These are phyloP conservation scores for Aphelinus atriplicis DNA, from an alignment of 1,140 invertebrate species.

Conservation along the genomic window DNA sequence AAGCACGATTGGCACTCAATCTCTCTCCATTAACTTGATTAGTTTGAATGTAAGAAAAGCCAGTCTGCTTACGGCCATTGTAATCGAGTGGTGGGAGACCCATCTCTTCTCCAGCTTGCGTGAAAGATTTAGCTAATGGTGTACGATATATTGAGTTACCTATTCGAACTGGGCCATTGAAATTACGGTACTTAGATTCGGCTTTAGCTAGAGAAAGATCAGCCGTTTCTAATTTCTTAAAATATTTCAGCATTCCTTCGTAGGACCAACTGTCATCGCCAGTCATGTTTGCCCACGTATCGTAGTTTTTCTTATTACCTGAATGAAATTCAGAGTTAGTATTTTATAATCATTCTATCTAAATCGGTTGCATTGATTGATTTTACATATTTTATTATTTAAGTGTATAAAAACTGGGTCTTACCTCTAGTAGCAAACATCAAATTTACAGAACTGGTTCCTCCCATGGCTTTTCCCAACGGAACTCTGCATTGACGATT, in stretches of 20 bases:
- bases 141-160: slow-evolving; percentile 21
- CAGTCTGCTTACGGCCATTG: slow-evolving; percentile 56
- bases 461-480: not conserved
- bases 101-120: not conserved
- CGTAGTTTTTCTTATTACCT: slow-evolving; percentile 59
- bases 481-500: not conserved
- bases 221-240: slow-evolving; percentile 62
- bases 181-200: slow-evolving; percentile 1
- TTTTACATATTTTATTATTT: too few relatives aligned
- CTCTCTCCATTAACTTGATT: slow-evolving; percentile 71
- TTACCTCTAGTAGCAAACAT: slow-evolving; percentile 1
- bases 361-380: too few relatives aligned
- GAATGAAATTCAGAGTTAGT: too few relatives aligned
- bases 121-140: not conserved
- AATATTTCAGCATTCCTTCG: slow-evolving; percentile 67
- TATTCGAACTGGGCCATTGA: not conserved
- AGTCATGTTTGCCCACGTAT: slow-evolving; percentile 41
- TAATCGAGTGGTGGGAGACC: slow-evolving; percentile 2
- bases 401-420: not conserved
- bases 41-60: slow-evolving; percentile 67
- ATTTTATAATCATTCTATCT: too few relatives aligned
- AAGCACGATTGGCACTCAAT: slow-evolving; percentile 75
- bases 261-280: slow-evolving; percentile 68
- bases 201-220: not conserved
- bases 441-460: not conserved